Conservation (phyloP, 2,797 vertebrate genomes). For the Sebastes elongatus region DNA sequence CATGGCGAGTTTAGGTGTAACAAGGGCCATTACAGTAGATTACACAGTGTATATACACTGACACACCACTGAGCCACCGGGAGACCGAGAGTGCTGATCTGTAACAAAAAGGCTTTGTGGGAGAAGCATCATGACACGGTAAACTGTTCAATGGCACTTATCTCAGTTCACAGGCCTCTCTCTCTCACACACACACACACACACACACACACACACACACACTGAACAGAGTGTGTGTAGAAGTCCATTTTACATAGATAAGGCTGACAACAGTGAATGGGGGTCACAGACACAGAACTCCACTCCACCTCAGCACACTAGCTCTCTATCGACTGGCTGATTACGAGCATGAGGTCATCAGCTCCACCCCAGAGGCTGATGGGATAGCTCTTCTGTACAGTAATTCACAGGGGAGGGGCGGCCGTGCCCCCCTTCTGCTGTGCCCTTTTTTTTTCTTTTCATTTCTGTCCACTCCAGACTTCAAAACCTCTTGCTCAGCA, state of each 20-base stretch:
- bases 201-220: background rate
- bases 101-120: slow-evolving; percentile 44
- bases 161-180: slow-evolving; percentile 60
- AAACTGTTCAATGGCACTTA: slow-evolving; percentile 59
- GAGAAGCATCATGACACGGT: slow-evolving; percentile 39
- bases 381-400: slow-evolving; percentile 53
- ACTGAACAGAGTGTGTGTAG: slow-evolving; percentile 11
- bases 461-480: slow-evolving; percentile 37
- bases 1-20: background rate
- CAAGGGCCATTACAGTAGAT: slow-evolving; percentile 23
- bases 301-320: slow-evolving; percentile 38
- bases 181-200: background rate
- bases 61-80: slow-evolving; percentile 29
- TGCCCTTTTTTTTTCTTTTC: slow-evolving; percentile 12
- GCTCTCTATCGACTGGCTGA: slow-evolving; percentile 67
- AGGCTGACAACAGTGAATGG: slow-evolving; percentile 55
- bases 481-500: slow-evolving; percentile 52
- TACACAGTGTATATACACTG: slow-evolving; percentile 5
- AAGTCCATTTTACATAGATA: slow-evolving; percentile 55
- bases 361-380: slow-evolving; percentile 56
- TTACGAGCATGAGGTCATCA: slow-evolving; percentile 62
- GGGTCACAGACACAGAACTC: slow-evolving; percentile 47
- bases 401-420: slow-evolving; percentile 28
- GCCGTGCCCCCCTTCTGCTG: slow-evolving; percentile 8
- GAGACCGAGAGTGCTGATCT: slow-evolving; percentile 40